A percentile compares a stretch with the other conserved stretches of the same genome.
Conservation (phyloP, 2,113 vertebrate genomes). For the Mirza zaza region DNA sequence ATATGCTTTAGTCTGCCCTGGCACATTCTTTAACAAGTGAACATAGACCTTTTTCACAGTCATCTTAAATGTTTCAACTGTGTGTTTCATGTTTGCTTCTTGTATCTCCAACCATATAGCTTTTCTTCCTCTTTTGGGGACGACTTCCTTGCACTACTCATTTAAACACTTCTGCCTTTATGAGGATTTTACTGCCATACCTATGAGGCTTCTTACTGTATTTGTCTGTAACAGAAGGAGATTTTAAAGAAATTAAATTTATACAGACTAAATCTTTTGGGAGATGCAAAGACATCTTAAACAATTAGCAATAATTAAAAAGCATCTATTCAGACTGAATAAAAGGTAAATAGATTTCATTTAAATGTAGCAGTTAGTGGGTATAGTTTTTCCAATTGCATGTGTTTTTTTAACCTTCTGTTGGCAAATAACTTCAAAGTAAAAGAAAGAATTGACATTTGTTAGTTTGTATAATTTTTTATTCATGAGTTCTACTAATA, state of each 20-base stretch:
- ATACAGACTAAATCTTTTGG: constrained; percentile 81
- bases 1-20: constrained; percentile 92
- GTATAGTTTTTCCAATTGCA: constrained; percentile 67
- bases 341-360: constrained; percentile 84
- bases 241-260: constrained; percentile 83
- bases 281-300: constrained; percentile 81
- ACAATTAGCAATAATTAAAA: constrained; percentile 88
- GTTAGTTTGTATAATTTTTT: constrained; percentile 35
- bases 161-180: constrained; percentile 83
- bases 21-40: constrained; percentile 92
- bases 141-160: constrained; percentile 78
- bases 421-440: constrained; percentile 64
- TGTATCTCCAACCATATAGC: constrained; percentile 85
- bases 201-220: constrained; percentile 83
- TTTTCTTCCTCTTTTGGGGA: constrained; percentile 60
- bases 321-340: constrained; percentile 81
- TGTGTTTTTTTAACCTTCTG: background rate
- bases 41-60: constrained; percentile 95
- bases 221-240: constrained; percentile 80
- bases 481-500: constrained; percentile 12
- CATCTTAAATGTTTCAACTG: constrained; percentile 92
- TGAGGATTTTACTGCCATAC: constrained; percentile 83
- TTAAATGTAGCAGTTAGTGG: constrained; percentile 80
- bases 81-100: constrained; percentile 88
- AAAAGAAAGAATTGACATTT: constrained; percentile 29